Evolutionary conservation across 2,888 invertebrate genomes (phyloP), one percentile per base, ranked within the genome.

Genomic region (Cryptocephalus moraei): DNA sequence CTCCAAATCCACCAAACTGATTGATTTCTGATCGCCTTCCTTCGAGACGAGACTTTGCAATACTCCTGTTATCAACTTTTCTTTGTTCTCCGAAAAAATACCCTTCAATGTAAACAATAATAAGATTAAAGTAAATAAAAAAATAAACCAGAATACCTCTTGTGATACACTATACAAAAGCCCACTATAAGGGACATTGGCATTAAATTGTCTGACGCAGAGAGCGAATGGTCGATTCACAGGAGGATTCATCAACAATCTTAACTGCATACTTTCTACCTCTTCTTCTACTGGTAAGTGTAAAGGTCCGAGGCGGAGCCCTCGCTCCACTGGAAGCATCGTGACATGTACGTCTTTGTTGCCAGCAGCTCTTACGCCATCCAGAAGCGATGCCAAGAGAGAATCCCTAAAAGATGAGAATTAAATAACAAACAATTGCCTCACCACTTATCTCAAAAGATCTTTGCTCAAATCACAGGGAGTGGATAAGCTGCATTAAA

Each of bases 141-240:
- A 40, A 40, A 22, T 36, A 11, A 11, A 36, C 12, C 6, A 36
- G 2, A 64, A 81, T 78, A 94, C 95, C 73, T 97, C 97, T 75
- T 93, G 92, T 22, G 93, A 91, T 54, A 93, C 87, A 57, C 96
- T 92, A 73, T 97, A 95, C 55, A 92, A 81, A 43, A 99, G 81
- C 13, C 99, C 99, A 71, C 92, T 95, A 74, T 97, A 99, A 3
- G 97, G 92, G 61, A 96, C 83, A 72, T 99, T 99, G 43, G 93
- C 90, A 74, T 99, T 99, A 73, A 99, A 99, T 51, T 97, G 76
- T 57, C 90, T 85, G 14, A 99, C 82, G 57, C 92, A 87, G 67
- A 94, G 91, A 22, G 82, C 70, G 62, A 86, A 83, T 6, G 77
- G 71, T 68, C 80, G 77, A 38, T 76, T 75, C 14, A 77, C 79